Conservation (phyloP, 2,888 invertebrate genomes). For the Pheosia tremula region DNA sequence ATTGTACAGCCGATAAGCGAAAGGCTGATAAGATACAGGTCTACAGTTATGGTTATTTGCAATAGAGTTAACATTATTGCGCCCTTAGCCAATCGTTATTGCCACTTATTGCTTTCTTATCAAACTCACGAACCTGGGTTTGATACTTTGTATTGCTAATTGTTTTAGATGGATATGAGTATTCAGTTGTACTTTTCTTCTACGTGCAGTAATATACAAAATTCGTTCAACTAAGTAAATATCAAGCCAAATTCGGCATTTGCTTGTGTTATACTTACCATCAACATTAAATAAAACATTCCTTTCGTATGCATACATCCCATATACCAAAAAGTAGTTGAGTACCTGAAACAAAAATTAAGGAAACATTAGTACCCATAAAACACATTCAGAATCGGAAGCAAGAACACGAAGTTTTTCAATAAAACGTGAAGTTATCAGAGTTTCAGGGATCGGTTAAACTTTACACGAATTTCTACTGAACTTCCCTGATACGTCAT, state of each 20-base stretch:
- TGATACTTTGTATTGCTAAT: too few species aligned
- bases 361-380: not conserved
- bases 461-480: not conserved
- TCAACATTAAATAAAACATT: not conserved
- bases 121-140: not conserved
- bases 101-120: not conserved
- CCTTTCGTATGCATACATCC: not conserved
- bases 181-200: too few species aligned
- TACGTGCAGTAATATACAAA: too few species aligned
- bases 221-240: too few species aligned
- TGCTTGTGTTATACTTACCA: too few species aligned
- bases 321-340: not conserved
- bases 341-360: not conserved
- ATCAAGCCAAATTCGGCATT: too few species aligned
- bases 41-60: not conserved
- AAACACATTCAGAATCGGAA: not conserved
- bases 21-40: not conserved
- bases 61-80: not conserved
- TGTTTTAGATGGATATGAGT: too few species aligned
- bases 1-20: not conserved
- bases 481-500: not conserved
- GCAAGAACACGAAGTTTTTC: not conserved
- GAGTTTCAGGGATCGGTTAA: not conserved
- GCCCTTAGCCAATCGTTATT: not conserved
- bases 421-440: not conserved